Evolutionary conservation across 2,888 invertebrate species (phyloP), one percentile per base, ranked within the genome.

Genomic region (Platerodrilus igneus): DNA sequence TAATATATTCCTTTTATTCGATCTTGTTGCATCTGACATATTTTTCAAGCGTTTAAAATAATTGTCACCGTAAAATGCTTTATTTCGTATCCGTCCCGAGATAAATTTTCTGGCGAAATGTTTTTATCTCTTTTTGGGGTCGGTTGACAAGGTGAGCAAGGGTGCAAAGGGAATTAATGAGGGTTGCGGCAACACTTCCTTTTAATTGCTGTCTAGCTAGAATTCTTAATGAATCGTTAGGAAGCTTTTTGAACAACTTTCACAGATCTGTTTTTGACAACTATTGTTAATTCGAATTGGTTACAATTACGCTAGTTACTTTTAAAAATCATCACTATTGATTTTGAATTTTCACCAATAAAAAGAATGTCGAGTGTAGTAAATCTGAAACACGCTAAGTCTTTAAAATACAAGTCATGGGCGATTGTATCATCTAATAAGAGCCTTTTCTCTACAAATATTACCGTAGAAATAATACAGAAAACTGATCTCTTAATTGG

Each of bases 131-230:
- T 7, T 27, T 36, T n/a, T 17, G 9, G 25, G 14, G 16, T 31
- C 31, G 16, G 31, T 35, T 31, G 9, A n/a, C n/a, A n/a, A n/a
- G n/a, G n/a, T n/a, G n/a, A n/a, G n/a, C 13, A 27, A 13, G 18
- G 30, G 9, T 25, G 41, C 26, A 22, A 31, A 37, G 32, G 34
- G 39, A 46, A 46, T 42, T 46, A 46, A 46, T 46, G 46, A 46
- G 46, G 35, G 31, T 35, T 39, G 42, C 46, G 37, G 42, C 42
- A 37, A 40, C 37, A 39, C 38, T 45, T 44, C 37, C 42, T 33
- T 46, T 46, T 48, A 48, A 48, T 48, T 48, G 46, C 45, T 41
- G 32, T 37, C 43, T 47, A 40, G n/a, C n/a, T n/a, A n/a, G 34
- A 17, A 40, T 37, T 31, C 39, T 37, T 48, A 48, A 48, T 48